Base-by-base conservation (phyloP, 2,113 vertebrate genomes). In the Recurvirostra avosetta region DNA sequence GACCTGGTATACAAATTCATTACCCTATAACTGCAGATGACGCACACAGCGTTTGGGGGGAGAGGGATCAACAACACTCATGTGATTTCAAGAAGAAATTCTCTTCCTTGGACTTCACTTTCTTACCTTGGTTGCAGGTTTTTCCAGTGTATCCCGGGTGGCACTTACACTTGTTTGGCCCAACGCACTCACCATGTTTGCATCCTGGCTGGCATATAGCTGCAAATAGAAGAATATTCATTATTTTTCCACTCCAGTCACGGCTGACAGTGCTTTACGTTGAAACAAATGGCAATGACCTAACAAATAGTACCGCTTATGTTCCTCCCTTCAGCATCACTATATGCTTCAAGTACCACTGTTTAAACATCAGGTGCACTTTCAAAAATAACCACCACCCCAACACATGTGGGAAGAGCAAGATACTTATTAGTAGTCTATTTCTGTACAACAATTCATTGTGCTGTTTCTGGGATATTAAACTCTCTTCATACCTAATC, bases 81-180 rank as follows among this genome's bases (percentile, higher is more conserved):
- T 40, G 25, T 6, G 6, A 52, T 52, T 59, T 82, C 6, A 53
- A 49, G 43, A 86, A 34, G 6, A 22, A 77, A 41, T 21, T 65
- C 5, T 38, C 3, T 41, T 61, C 52, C 52, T 62, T 16, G n/a
- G 34, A 53, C 36, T 56, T 49, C 19, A 19, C 32, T 52, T 83
- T 76, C 98, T 98, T 98, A 99, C 99, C 99, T 99, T 99, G 99
- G 94, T 98, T 99, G 98, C 99, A 99, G 94, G 99, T 99, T 98
- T 99, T 99, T 78, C 99, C 99, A 2, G 99, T 98, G 97, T 98
- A 99, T 86, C 99, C 99, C 1, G 98, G 98, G 59, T 99, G 98
- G 90, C 99, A 99, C 97, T 99, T 99, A 98, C 99, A 99, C 96
- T 99, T 99, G 97, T 99, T 99, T 50, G 99, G 99, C 93, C 99